phyloP scores from a whole-genome alignment of 2,113 vertebrate species.

The Ochotona princeps region DNA sequence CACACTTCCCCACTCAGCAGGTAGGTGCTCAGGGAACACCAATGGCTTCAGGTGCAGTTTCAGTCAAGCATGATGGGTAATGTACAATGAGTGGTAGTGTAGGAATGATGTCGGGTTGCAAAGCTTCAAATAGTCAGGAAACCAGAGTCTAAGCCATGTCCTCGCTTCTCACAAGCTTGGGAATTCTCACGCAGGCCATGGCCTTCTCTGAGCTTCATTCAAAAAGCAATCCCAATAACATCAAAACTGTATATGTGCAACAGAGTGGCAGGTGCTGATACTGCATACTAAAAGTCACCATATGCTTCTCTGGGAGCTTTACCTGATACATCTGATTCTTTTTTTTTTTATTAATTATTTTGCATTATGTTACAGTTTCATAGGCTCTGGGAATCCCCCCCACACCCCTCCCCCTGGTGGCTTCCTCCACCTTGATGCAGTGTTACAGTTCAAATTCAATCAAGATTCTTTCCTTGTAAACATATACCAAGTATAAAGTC shows the following conservation, averaged over 20 bases:
- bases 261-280: background rate
- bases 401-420: too few relatives aligned
- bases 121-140: background rate
- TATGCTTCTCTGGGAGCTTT: background rate
- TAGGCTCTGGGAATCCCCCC: too few relatives aligned
- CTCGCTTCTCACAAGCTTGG: background rate
- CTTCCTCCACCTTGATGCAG: too few relatives aligned
- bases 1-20: background rate
- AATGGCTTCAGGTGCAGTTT: background rate
- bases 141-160: background rate
- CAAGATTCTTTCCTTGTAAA: too few relatives aligned
- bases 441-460: too few relatives aligned
- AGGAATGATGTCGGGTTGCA: too few relatives aligned
- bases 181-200: background rate
- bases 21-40: slow-evolving; percentile 30
- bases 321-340: background rate
- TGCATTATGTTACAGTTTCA: too few relatives aligned
- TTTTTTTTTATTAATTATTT: too few relatives aligned
- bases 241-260: background rate
- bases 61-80: background rate
- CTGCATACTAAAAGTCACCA: background rate
- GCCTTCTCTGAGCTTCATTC: background rate
- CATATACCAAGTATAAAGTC: too few relatives aligned
- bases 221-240: background rate
- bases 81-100: background rate